phyloP scores from a whole-genome alignment of 64 coral and sea anemone genomes.

The Montipora foliosa region DNA sequence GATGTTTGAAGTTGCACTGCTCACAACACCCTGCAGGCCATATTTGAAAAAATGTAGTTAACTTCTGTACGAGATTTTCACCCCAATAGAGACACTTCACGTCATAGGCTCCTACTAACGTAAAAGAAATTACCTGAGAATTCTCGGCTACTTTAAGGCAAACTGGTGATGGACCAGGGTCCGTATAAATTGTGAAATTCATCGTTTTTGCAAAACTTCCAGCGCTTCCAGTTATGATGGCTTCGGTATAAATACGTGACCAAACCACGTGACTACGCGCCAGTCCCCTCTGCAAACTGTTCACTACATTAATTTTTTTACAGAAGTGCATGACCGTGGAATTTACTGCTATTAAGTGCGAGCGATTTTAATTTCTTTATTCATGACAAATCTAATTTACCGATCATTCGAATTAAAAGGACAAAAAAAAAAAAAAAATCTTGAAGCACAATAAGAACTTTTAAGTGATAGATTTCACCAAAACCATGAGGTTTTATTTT shows the following conservation, averaged over 20 bases:
- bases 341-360: too few relatives aligned
- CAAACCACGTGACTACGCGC: neutral
- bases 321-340: too few relatives aligned
- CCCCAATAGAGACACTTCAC: neutral
- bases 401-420: too few relatives aligned
- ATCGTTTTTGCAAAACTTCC: neutral
- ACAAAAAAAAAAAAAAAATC: too few relatives aligned
- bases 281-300: too few relatives aligned
- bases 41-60: neutral
- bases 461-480: too few relatives aligned
- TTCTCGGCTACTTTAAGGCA: conserved; percentile 20
- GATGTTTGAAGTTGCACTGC: neutral
- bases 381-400: too few relatives aligned
- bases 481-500: too few relatives aligned
- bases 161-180: conserved; percentile 5
- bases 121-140: conserved; percentile 7
- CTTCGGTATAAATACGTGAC: neutral
- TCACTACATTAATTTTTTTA: too few relatives aligned
- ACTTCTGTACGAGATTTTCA: neutral
- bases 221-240: neutral
- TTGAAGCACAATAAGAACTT: too few relatives aligned
- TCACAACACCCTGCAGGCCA: conserved; percentile 2
- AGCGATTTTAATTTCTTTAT: too few relatives aligned
- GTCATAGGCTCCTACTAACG: neutral
- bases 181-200: conserved; percentile 45